phyloP scores from a whole-genome alignment of 2,797 vertebrate species.

The Meriones psammophilus region DNA sequence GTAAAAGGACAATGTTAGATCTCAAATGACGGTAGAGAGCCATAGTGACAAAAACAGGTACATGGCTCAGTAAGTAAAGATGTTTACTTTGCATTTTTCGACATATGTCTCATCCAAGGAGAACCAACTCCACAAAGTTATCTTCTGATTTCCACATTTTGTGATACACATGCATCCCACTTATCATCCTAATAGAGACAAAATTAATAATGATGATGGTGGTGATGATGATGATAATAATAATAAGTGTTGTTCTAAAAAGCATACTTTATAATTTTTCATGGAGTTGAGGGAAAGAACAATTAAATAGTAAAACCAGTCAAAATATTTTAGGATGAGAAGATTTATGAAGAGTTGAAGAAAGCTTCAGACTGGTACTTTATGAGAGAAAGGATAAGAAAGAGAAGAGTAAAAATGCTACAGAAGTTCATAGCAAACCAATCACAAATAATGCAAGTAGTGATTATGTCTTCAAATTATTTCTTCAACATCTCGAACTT shows the following conservation, averaged over 20 bases:
- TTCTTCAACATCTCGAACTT: not conserved
- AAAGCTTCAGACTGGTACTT: not conserved
- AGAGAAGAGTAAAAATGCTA: not conserved
- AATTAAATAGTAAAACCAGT: not conserved
- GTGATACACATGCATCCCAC: accelerated
- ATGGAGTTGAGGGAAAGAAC: not conserved
- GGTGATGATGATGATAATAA: not conserved
- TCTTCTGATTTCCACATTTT: not conserved
- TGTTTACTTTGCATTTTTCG: not conserved
- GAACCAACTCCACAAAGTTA: not conserved
- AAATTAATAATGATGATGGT: not conserved
- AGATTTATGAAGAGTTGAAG: not conserved
- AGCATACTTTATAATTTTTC: not conserved
- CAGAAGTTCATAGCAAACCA: too few species aligned
- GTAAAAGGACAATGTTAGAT: too few species aligned
- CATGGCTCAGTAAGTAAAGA: not conserved
- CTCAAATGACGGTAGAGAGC: not conserved
- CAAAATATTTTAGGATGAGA: not conserved
- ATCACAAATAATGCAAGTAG: not conserved
- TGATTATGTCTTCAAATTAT: not conserved
- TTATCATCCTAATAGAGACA: not conserved
- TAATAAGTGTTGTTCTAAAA: not conserved
- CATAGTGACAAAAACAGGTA: not conserved
- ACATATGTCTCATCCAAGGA: not conserved
- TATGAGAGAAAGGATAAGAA: not conserved